Evolutionary conservation across 2,113 vertebrate genomes (phyloP).

Genomic region (Microtus pennsylvanicus): DNA sequence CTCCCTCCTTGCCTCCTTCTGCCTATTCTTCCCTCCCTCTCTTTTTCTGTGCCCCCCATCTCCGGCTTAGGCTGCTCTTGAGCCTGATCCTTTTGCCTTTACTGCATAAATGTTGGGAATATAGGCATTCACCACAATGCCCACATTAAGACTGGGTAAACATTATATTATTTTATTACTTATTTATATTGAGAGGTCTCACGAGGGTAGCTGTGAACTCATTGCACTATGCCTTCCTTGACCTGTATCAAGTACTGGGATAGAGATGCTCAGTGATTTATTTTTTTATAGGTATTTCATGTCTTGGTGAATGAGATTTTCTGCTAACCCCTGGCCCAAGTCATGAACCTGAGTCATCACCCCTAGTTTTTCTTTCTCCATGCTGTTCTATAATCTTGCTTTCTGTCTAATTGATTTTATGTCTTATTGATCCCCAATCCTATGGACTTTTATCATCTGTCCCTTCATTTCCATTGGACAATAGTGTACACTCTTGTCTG

Average conservation of each 20-base stretch:
- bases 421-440: not conserved
- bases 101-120: not conserved
- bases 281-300: constrained; percentile 34
- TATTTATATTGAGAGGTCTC: not conserved
- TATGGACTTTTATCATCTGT: constrained; percentile 2
- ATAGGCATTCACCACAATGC: not conserved
- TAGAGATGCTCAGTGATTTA: not conserved
- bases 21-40: not conserved
- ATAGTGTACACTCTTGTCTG: not conserved
- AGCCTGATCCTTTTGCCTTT: not conserved
- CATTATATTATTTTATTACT: not conserved
- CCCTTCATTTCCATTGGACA: not conserved
- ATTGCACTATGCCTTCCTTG: not conserved
- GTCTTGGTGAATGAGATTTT: not conserved
- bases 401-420: constrained; percentile 17
- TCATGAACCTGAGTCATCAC: not conserved
- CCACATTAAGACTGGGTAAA: not conserved
- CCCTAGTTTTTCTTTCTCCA: not conserved
- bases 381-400: not conserved
- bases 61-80: not conserved
- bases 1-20: not conserved
- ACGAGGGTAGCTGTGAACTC: not conserved
- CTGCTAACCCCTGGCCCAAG: not conserved
- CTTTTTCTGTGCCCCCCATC: too few species aligned
- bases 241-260: not conserved